phyloP scores from a whole-genome alignment of 2,797 vertebrate genomes.

The Erethizon dorsatum region DNA sequence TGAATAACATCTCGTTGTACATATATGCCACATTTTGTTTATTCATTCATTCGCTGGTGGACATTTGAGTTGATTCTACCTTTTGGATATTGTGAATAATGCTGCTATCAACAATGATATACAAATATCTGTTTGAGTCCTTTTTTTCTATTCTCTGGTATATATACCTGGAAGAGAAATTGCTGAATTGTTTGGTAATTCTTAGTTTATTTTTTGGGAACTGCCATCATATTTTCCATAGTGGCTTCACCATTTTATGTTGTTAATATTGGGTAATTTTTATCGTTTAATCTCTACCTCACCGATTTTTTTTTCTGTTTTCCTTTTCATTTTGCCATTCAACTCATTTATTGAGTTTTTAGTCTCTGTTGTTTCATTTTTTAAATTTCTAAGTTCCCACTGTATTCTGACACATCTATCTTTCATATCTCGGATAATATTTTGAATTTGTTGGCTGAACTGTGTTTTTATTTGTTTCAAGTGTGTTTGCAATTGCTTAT shows the following conservation, averaged over 20 bases:
- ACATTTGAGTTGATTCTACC: not conserved
- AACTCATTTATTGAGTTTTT: not conserved
- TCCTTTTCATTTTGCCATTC: constrained; percentile 5
- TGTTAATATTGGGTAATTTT: not conserved
- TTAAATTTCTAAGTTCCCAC: not conserved
- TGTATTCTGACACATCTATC: not conserved
- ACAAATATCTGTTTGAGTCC: not conserved
- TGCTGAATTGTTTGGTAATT: not conserved
- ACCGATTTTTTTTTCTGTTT: not conserved
- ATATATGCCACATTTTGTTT: not conserved
- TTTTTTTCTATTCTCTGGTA: not conserved
- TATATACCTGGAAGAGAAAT: not conserved
- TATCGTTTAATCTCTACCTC: not conserved
- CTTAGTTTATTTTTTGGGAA: not conserved
- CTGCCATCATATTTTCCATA: not conserved
- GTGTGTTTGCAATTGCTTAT: not conserved
- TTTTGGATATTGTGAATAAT: not conserved
- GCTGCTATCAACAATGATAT: not conserved
- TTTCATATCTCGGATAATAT: not conserved
- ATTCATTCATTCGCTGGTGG: not conserved
- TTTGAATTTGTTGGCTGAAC: not conserved
- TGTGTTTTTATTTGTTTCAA: not conserved
- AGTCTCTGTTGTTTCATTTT: not conserved
- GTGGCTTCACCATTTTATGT: not conserved
- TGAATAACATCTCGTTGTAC: not conserved